phyloP scores from a whole-genome alignment of 2,113 vertebrate species.

The Bubalus kerabau region DNA sequence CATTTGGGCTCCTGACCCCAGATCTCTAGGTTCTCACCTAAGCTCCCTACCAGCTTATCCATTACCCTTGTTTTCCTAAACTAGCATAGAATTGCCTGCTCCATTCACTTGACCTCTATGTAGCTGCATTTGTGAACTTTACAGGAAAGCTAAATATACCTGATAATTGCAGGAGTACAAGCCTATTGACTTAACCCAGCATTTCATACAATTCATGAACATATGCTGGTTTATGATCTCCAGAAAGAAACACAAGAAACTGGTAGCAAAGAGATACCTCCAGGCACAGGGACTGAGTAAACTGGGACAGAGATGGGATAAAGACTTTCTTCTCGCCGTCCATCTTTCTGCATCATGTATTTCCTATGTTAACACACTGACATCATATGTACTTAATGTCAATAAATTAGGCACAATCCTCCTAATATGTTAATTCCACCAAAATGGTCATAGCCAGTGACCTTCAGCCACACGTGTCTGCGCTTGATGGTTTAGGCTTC shows the following conservation, averaged over 20 bases:
- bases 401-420: background rate
- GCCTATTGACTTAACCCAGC: background rate
- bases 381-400: background rate
- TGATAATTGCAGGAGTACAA: background rate
- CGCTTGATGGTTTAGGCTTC: background rate
- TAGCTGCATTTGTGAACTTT: background rate
- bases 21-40: background rate
- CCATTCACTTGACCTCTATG: background rate
- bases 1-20: background rate
- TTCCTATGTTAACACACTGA: background rate
- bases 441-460: background rate
- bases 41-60: background rate
- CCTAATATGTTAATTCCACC: background rate
- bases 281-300: background rate
- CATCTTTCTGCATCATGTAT: background rate
- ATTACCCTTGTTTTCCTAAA: background rate
- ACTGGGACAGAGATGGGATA: background rate
- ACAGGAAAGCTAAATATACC: background rate
- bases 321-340: background rate
- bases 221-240: background rate
- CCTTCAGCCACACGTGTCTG: background rate
- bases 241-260: background rate
- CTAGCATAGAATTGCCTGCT: background rate
- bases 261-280: background rate
- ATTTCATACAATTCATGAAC: background rate